A percentile compares a stretch with the other conserved stretches of the same genome.
These are phyloP conservation scores for Lithophane ornitopus DNA, from an alignment of 2,888 invertebrate genomes.

Conservation along the genomic window DNA sequence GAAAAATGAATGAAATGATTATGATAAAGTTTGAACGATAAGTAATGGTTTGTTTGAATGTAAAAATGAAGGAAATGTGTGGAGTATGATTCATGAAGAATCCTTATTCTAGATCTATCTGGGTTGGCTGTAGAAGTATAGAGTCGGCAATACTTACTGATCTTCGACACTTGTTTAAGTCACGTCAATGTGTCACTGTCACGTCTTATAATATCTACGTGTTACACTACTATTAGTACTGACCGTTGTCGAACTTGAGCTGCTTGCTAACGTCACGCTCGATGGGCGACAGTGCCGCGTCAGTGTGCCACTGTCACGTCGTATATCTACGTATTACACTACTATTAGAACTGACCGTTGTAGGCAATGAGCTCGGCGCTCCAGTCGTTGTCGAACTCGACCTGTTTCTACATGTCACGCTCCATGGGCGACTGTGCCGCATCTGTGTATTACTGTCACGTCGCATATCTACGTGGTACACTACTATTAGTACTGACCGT, in stretches of 20 bases:
- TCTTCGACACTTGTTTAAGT: slow-evolving; percentile 88
- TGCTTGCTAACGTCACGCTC: too few relatives aligned
- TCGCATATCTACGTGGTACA: slow-evolving; percentile 5
- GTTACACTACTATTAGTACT: too few relatives aligned
- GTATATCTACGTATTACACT: too few relatives aligned
- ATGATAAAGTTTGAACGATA: neutral
- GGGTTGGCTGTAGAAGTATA: neutral
- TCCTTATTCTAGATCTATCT: neutral
- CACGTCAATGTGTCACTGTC: slow-evolving; percentile 60
- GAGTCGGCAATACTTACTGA: neutral
- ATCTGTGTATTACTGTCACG: neutral
- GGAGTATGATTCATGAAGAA: neutral
- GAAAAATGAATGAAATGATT: slow-evolving; percentile 29
- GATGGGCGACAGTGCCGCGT: too few relatives aligned
- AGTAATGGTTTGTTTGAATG: neutral
- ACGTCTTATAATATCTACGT: too few relatives aligned
- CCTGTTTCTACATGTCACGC: too few relatives aligned
- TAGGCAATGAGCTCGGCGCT: too few relatives aligned
- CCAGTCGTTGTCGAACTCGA: too few relatives aligned
- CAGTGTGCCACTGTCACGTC: too few relatives aligned
- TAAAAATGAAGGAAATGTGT: neutral
- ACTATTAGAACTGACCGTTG: too few relatives aligned
- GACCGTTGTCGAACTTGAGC: too few relatives aligned
- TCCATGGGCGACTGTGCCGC: too few relatives aligned
- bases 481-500: slow-evolving; percentile 70